Base-by-base conservation (phyloP, 2,888 invertebrate genomes). In the Clepsis dumicolana region DNA sequence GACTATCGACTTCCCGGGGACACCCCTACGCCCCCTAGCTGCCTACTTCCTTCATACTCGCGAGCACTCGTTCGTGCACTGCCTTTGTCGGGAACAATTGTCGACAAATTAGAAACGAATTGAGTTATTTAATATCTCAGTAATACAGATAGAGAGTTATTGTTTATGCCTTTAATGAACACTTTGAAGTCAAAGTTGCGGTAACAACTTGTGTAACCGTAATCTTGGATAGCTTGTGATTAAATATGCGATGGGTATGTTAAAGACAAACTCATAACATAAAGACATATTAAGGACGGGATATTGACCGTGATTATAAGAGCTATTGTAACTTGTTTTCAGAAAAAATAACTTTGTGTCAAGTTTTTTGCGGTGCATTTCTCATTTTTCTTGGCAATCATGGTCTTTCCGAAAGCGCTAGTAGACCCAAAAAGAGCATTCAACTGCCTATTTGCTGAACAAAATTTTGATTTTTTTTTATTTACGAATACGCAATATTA, bases 21-120 rank as follows among this genome's bases (percentile, higher is more conserved):
- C 88, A 80, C 75, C 88, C 68, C 88, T 89, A 81, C 41, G 74
- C 78, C 82, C 85, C 88, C 85, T 84, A 86, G 89, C 88, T 86
- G 87, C 88, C 85, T 91, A 90, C 93, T 93, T 93, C 92, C 93
- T 93, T 92, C 93, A 93, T 93, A 93, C 91, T 91, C 88, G 90
- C 90, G 85, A 83, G 91, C 93, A 92, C 88, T 93, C 92, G 91
- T 89, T 93, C 93, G 92, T 89, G 83, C 87, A 84, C 79, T 89
- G 92, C 92, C 92, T 93, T 92, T 93, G 93, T 93, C 92, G 90
- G 87, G 89, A 89, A 93, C 93, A 93, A 93, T 93, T 91, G 93
- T 93, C 90, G 93, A 89, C 93, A 93, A 93, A 93, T 93, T 93
- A 93, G 91, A 93, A 93, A 92, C 84, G 92, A 93, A 93, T 93